phyloP scores from a whole-genome alignment of 2,113 vertebrate genomes.

The Vicugna pacos region DNA sequence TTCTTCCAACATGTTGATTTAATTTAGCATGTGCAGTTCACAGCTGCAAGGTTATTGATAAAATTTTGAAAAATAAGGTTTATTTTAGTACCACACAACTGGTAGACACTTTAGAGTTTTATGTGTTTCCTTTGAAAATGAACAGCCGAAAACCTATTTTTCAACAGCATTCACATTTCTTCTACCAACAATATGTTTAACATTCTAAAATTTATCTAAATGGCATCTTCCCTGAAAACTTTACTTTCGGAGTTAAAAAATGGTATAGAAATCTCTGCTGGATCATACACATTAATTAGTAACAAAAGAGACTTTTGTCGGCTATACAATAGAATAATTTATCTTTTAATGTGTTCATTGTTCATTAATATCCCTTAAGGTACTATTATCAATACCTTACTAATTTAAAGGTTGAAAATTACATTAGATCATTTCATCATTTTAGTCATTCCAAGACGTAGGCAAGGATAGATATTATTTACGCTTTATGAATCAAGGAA shows the following conservation, averaged over 20 bases:
- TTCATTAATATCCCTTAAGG: neutral
- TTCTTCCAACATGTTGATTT: constrained; percentile 61
- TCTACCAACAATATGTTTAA: neutral
- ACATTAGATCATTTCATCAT: neutral
- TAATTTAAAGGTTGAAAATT: neutral
- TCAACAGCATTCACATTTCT: neutral
- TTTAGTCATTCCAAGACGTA: neutral
- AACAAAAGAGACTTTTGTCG: neutral
- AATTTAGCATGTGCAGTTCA: constrained; percentile 56
- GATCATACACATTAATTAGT: neutral
- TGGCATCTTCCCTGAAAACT: neutral
- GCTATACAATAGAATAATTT: neutral
- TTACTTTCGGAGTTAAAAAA: constrained; percentile 9
- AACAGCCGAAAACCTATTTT: constrained; percentile 37
- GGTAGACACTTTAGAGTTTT: constrained; percentile 38
- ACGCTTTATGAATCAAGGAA: neutral
- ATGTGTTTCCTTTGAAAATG: constrained; percentile 3
- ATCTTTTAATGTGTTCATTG: neutral
- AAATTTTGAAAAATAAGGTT: constrained; percentile 40
- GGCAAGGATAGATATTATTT: neutral
- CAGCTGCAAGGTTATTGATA: constrained; percentile 75
- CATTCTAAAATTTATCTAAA: neutral
- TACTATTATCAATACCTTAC: neutral
- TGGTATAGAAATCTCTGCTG: neutral
- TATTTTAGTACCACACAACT: constrained; percentile 66